Base-by-base conservation (phyloP, 2,797 vertebrate species). In the Hoplostethus atlanticus region DNA sequence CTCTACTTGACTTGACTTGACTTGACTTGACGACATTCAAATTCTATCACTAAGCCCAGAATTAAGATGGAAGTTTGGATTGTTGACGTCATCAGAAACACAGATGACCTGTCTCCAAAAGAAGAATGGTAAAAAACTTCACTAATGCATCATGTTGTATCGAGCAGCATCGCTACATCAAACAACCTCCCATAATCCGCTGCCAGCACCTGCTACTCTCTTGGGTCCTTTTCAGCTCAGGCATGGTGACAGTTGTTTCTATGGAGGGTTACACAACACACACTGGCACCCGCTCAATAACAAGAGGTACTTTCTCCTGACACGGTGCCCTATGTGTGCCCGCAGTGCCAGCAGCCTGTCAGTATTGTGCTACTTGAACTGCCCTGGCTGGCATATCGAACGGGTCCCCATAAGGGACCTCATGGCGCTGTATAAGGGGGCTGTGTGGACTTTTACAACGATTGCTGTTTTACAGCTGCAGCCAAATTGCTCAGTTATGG, bases 271-370 rank as follows among this genome's bases (percentile, higher is more conserved):
- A 69, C 81, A 89, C 83, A 81, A 74, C 66, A 63, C 64, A 69
- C 58, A 57, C 80, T 84, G 81, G 84, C 85, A 85, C 60, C 51
- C 16, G 42, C 81, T 91, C 85, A 84, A 64, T 69, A 89, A 80
- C 71, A 89, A 91, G 78, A 89, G 75, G 73, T 73, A 73, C 56
- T 59, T 77, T 83, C 81, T 72, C 68, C 74, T 80, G 81, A 79
- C 73, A 76, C 53, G 62, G 28, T 70, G 65, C 60, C 47, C 70
- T 58, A 74, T 59, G 66, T 52, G 66, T 36, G 42, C 47, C 73
- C 55, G 36, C 71, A 34, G 74, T 68, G 85, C 81, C 84, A 87
- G 77, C 46, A 52, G 78, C 71, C 87, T 87, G 79, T 87, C 84
- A 74, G 71, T 46, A 64, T 68, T 59, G 55, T 61, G 83, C 84